phyloP scores from a whole-genome alignment of 2,797 vertebrate species.

The Gorsachius magnificus region DNA sequence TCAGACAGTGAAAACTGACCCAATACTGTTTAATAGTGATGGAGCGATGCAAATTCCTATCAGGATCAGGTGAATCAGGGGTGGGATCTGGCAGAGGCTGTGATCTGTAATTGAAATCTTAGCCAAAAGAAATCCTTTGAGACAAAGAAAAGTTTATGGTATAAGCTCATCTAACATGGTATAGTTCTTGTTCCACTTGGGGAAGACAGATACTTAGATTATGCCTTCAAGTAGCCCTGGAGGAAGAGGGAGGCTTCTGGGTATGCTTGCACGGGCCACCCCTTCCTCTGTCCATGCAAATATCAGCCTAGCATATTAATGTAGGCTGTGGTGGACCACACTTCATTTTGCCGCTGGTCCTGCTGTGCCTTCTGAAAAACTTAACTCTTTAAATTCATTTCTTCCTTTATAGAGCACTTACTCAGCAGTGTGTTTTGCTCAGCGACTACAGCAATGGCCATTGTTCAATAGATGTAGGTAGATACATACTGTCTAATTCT shows the following conservation, averaged over 20 bases:
- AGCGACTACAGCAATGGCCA: background rate
- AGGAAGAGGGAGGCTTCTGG: background rate
- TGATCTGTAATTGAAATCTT: background rate
- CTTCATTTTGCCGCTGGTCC: background rate
- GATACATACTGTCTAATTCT: conserved; percentile 5
- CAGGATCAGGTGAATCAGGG: background rate
- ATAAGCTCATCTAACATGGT: background rate
- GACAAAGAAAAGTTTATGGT: background rate
- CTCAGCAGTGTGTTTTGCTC: background rate
- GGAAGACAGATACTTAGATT: background rate
- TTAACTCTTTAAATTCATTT: background rate
- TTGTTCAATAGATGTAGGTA: background rate
- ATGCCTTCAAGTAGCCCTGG: background rate
- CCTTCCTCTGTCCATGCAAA: background rate
- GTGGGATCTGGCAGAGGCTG: background rate
- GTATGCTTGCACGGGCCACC: background rate
- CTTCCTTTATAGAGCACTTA: background rate
- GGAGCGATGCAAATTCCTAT: background rate
- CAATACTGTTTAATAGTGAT: background rate
- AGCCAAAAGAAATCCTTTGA: background rate
- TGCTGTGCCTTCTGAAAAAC: background rate
- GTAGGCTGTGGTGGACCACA: background rate
- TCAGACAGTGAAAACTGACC: background rate
- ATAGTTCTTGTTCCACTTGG: background rate
- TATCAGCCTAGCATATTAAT: background rate